Conservation (phyloP, 2,797 vertebrate genomes). For the Acomys russatus region DNA sequence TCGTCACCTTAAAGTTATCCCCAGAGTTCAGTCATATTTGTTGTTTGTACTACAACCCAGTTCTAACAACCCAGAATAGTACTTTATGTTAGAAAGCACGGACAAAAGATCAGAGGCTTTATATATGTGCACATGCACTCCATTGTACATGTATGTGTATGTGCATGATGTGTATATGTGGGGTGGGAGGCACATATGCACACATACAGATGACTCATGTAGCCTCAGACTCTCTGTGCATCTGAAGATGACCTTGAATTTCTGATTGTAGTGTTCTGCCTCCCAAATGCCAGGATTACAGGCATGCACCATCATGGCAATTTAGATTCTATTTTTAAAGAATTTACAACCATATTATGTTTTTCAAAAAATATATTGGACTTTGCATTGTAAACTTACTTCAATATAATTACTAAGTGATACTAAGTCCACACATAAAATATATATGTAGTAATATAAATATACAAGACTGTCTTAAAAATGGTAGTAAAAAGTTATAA, state of each 20-base stretch:
- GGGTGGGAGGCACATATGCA: background rate
- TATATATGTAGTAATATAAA: background rate
- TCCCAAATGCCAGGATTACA: background rate
- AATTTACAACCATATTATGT: constrained; percentile 30
- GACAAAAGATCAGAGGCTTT: background rate
- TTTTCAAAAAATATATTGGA: constrained; percentile 58
- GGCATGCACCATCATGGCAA: no score
- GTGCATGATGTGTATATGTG: no score
- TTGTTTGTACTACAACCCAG: background rate
- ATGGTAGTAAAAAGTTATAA: background rate
- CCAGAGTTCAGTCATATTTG: background rate
- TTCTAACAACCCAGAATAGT: constrained; percentile 26
- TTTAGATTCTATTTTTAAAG: constrained; percentile 21
- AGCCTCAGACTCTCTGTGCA: background rate
- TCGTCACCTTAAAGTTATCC: background rate
- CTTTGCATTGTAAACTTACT: constrained; percentile 54
- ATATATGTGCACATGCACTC: accelerated
- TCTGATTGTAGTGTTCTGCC: background rate
- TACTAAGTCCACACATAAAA: constrained; percentile 18
- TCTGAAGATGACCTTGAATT: background rate
- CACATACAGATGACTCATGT: background rate
- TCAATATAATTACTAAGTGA: constrained; percentile 3
- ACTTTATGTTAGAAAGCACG: background rate
- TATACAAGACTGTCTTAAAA: constrained; percentile 27
- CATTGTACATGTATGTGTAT: no score